Base-by-base conservation (phyloP, 2,797 vertebrate species). In the Clarias laeviceps region DNA sequence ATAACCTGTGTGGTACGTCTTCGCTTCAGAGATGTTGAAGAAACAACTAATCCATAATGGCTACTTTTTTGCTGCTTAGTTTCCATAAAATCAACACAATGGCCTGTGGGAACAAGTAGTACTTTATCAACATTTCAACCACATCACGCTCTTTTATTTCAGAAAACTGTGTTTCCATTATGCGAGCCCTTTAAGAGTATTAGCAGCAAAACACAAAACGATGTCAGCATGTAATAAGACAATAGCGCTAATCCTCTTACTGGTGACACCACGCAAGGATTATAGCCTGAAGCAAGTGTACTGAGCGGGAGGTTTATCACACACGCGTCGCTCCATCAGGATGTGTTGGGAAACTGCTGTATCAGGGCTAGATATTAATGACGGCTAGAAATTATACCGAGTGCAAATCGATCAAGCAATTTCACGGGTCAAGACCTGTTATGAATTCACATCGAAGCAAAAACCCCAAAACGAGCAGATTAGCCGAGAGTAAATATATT, bases 231-330 rank as follows among this genome's bases (percentile, higher is more conserved):
- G 84, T 82, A 87, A 85, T 87, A 89, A 82, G 84, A 78, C 65
- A 88, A 87, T 74, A 72, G 65, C 65, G 83, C 66, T 89, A 89
- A 89, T 88, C 89, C 85, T 88, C 84, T 89, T 88, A 89, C 69
- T 66, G 17, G 54, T 68, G 83, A 82, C 83, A 78, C 76, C 57
- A 78, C 32, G 69, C 74, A 82, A 64, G 86, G 82, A 88, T 84
- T 82, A 86, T 68, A 50, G 85, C 88, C 83, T 87, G 32, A 45
- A 34, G n/a, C 56, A 7, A 40, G 65, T 24, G 27, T 18, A 59
- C 62, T 40, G 27, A 66, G 40, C 32, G 27, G 45, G 66, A 79
- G 68, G 37, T 74, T 50, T 72, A 64, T 79, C 37, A n/a, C 59
- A 57, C 68, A 57, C 57, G 50, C 8, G 32, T 1, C 62, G 57